A percentile compares a stretch with the other conserved stretches of the same genome.
Evolutionary conservation across 2,888 invertebrate genomes (phyloP).

Genomic region (Elmis aenea): DNA sequence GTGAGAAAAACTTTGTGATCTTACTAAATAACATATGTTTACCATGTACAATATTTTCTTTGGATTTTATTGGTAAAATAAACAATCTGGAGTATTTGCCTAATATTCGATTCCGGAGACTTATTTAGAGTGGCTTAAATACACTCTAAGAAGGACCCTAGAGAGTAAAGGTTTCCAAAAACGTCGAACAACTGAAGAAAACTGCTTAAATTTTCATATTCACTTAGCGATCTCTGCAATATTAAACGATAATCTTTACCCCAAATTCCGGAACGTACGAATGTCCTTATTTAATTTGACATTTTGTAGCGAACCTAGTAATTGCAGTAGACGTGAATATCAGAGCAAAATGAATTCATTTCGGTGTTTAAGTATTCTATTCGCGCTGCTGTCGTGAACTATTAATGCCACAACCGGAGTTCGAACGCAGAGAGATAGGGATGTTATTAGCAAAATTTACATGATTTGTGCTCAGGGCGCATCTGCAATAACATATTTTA

Average conservation of each 20-base stretch:
- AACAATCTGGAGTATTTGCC: too few relatives aligned
- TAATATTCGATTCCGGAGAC: too few relatives aligned
- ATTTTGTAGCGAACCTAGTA: conserved; percentile 28
- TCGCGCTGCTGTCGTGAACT: conserved; percentile 29
- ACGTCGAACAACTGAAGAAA: too few relatives aligned
- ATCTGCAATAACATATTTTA: conserved; percentile 20
- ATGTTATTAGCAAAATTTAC: conserved; percentile 22
- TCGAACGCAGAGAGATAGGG: conserved; percentile 24
- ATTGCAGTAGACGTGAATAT: conserved; percentile 32
- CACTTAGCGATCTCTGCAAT: background rate
- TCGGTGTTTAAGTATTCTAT: conserved; percentile 28
- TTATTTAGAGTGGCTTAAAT: too few relatives aligned
- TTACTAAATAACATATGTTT: too few relatives aligned
- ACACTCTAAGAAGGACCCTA: too few relatives aligned
- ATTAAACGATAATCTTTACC: conserved; percentile 12
- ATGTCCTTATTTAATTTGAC: conserved; percentile 29
- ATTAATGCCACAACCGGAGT: conserved; percentile 28
- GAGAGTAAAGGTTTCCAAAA: too few relatives aligned
- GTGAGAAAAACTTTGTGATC: too few relatives aligned
- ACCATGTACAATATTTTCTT: too few relatives aligned
- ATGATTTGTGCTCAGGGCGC: conserved; percentile 19
- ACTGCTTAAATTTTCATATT: conserved; percentile 1
- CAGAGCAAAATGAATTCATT: conserved; percentile 23
- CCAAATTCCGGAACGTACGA: conserved; percentile 17
- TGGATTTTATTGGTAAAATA: too few relatives aligned